A percentile compares a stretch with the other conserved stretches of the same genome.
These are phyloP conservation scores for Microcebus ravelobensis DNA, from an alignment of 2,113 vertebrate genomes.

Conservation along the genomic window DNA sequence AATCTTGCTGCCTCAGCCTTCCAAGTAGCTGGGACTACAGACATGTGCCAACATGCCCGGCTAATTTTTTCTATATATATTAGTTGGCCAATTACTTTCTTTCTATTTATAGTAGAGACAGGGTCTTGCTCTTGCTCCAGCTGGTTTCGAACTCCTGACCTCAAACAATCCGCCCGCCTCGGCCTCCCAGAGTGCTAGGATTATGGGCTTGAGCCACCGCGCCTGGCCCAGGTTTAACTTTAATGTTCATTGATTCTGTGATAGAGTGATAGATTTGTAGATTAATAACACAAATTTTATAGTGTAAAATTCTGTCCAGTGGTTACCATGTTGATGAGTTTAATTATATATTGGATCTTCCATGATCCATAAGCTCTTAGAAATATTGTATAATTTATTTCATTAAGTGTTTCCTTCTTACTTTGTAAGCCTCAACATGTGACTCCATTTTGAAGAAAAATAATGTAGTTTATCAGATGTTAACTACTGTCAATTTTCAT, in stretches of 20 bases:
- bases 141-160: too few species aligned
- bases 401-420: neutral
- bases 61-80: too few species aligned
- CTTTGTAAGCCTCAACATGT: neutral
- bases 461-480: neutral
- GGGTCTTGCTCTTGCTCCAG: too few species aligned
- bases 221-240: neutral
- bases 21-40: too few species aligned
- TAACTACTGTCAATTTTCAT: constrained; percentile 26
- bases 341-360: neutral
- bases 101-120: too few species aligned
- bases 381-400: neutral
- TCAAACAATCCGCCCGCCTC: too few species aligned
- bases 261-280: neutral
- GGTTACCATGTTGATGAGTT: neutral
- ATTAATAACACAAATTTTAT: neutral
- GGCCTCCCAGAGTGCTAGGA: too few species aligned
- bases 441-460: neutral
- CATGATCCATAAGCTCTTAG: neutral
- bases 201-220: too few species aligned
- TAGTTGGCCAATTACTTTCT: too few species aligned
- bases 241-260: neutral
- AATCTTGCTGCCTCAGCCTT: too few species aligned
- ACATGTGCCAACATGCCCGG: too few species aligned
- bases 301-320: neutral